These are phyloP conservation scores for Leptinotarsa texana DNA, from an alignment of 1,140 invertebrate species.

Conservation along the genomic window DNA sequence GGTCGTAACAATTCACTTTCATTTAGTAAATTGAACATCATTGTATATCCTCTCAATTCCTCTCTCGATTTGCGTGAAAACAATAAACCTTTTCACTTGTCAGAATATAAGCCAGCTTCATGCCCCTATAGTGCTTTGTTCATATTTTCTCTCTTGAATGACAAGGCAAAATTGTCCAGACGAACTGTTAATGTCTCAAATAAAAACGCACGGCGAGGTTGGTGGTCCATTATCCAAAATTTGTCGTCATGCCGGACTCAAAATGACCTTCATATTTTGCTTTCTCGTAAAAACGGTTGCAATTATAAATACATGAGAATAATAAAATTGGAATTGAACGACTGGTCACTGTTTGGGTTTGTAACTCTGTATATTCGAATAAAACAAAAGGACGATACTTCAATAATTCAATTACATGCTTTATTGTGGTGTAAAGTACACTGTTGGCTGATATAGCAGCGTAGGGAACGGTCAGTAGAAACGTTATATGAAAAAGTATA, in stretches of 20 bases:
- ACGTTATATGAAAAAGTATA: neutral
- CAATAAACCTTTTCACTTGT: neutral
- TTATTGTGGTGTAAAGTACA: neutral
- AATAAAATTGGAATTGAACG: neutral
- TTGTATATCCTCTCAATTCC: too few relatives aligned
- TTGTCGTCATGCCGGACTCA: neutral
- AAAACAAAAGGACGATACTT: neutral
- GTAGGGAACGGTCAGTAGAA: neutral
- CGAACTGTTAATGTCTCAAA: neutral
- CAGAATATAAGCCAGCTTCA: neutral
- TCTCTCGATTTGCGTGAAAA: neutral
- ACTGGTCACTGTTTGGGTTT: neutral
- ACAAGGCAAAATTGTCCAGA: neutral
- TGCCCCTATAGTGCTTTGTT: neutral
- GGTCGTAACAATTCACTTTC: too few relatives aligned
- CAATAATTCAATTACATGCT: neutral
- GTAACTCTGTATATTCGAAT: neutral
- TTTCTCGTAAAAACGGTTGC: neutral
- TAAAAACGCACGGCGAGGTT: neutral
- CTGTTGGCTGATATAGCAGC: neutral
- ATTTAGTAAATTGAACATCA: too few relatives aligned
- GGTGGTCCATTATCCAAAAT: constrained; percentile 2
- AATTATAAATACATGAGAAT: constrained; percentile 1
- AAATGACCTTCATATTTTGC: neutral
- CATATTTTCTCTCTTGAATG: neutral